These are phyloP conservation scores for Chromobotia macracanthus DNA, from an alignment of 2,797 vertebrate species.

Conservation along the genomic window DNA sequence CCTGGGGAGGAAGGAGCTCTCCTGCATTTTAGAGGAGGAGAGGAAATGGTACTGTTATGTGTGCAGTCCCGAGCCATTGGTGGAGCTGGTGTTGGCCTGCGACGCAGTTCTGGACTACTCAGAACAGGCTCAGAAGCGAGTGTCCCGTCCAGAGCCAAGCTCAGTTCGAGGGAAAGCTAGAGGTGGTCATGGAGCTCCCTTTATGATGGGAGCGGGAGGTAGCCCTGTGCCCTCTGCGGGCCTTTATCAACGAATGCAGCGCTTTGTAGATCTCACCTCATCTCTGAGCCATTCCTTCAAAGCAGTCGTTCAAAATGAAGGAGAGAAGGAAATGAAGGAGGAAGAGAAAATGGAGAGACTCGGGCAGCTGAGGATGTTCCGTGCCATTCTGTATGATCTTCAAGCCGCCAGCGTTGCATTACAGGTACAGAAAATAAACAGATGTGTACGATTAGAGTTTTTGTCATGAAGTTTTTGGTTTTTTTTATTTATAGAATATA, in stretches of 20 bases:
- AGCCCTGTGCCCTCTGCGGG: conserved; percentile 36
- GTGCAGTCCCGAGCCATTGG: conserved; percentile 91
- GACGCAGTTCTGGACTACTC: conserved; percentile 90
- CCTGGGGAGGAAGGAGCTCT: conserved; percentile 92
- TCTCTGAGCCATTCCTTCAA: conserved; percentile 89
- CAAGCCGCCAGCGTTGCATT: conserved; percentile 84
- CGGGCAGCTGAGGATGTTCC: conserved; percentile 88
- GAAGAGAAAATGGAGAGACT: conserved; percentile 69
- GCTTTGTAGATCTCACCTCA: conserved; percentile 86
- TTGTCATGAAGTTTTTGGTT: too few relatives aligned
- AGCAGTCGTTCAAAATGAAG: conserved; percentile 77
- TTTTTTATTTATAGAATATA: too few relatives aligned
- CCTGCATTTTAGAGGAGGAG: conserved; percentile 90
- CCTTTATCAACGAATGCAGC: conserved; percentile 56
- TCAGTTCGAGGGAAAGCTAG: conserved; percentile 32
- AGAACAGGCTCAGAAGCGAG: conserved; percentile 81
- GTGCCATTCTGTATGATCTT: conserved; percentile 87
- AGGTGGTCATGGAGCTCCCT: background rate
- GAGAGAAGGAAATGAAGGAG: conserved; percentile 47
- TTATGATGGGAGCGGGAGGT: background rate
- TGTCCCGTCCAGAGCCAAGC: conserved; percentile 64
- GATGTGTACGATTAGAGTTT: background rate
- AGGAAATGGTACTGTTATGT: conserved; percentile 98
- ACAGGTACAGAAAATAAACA: conserved; percentile 70
- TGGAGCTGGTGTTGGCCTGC: conserved; percentile 90